phyloP scores from a whole-genome alignment of 2,797 vertebrate species.

The Phrynocephalus vlangalii region DNA sequence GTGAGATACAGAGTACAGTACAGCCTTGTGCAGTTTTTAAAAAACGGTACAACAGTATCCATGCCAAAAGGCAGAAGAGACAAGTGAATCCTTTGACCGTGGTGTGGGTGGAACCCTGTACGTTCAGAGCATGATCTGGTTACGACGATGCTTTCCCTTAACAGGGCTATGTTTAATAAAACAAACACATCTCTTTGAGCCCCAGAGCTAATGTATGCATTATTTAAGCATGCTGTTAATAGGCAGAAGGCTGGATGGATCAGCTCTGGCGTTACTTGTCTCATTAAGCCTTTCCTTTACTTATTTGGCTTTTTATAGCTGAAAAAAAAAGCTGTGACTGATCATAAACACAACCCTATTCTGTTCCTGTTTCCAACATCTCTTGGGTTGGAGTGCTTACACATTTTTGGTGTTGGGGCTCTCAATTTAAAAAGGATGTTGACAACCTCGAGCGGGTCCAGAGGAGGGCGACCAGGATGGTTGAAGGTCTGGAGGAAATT shows the following conservation, averaged over 20 bases:
- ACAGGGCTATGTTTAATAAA: slow-evolving; percentile 58
- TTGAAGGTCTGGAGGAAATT: too few species aligned
- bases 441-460: too few species aligned
- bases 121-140: slow-evolving; percentile 45
- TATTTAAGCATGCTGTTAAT: slow-evolving; percentile 69
- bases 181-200: slow-evolving; percentile 68
- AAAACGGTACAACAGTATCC: slow-evolving; percentile 19
- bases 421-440: too few species aligned
- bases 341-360: background rate
- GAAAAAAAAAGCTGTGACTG: background rate
- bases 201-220: slow-evolving; percentile 62
- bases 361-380: background rate
- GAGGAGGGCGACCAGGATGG: too few species aligned
- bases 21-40: background rate
- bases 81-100: slow-evolving; percentile 53
- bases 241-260: slow-evolving; percentile 47
- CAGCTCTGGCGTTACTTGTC: slow-evolving; percentile 49
- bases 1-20: background rate
- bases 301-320: background rate
- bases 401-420: background rate
- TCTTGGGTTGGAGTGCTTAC: too few species aligned
- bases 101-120: background rate
- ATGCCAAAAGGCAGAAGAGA: slow-evolving; percentile 39
- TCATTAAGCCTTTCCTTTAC: slow-evolving; percentile 65
- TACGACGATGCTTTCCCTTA: slow-evolving; percentile 46